Conservation (phyloP, 2,797 vertebrate genomes). For the Scarus forsteni region DNA sequence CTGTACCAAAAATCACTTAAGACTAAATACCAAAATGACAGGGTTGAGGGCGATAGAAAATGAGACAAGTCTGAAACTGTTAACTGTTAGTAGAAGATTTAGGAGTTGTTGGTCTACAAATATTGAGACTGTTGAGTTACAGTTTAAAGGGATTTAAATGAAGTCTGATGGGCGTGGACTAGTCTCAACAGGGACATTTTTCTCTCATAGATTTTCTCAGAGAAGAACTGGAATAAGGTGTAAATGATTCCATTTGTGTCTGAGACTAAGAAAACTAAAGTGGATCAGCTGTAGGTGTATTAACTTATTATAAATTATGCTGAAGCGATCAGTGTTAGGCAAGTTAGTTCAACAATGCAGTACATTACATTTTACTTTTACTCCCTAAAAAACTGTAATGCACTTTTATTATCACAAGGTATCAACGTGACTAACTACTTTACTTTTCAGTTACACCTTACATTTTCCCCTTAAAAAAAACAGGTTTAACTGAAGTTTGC, state of each 20-base stretch:
- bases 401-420: no score
- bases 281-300: no score
- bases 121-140: not conserved
- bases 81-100: slow-evolving; percentile 29
- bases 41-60: not conserved
- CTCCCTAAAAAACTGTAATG: no score
- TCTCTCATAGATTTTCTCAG: not conserved
- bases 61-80: not conserved
- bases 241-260: not conserved
- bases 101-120: slow-evolving; percentile 11
- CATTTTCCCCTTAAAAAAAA: no score
- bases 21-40: slow-evolving; percentile 1
- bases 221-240: not conserved
- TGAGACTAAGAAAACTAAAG: no score
- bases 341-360: no score
- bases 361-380: no score
- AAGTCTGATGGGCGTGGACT: not conserved
- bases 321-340: no score
- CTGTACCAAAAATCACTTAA: not conserved
- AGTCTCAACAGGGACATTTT: not conserved
- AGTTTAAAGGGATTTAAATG: slow-evolving; percentile 14
- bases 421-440: no score
- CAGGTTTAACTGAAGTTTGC: no score
- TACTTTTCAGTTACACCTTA: no score
- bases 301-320: no score